Evolutionary conservation across 2,113 vertebrate genomes (phyloP).

Genomic region (Monopterus albus): DNA sequence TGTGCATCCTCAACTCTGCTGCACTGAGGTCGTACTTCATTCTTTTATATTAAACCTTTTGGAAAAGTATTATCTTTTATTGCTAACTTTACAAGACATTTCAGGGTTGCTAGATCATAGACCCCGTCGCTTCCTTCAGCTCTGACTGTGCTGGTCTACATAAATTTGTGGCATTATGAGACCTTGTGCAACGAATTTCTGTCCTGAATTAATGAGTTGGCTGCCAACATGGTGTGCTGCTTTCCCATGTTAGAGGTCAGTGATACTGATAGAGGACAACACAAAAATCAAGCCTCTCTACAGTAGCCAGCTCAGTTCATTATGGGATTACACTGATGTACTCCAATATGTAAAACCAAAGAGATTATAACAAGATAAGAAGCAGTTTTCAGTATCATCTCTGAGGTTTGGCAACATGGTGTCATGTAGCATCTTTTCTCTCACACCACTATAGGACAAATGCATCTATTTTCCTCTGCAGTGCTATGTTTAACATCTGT

Average conservation of each 20-base stretch:
- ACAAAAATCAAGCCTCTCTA: slow-evolving; percentile 62
- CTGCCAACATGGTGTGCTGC: slow-evolving; percentile 59
- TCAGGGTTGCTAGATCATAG: slow-evolving; percentile 21
- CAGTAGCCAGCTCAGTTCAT: slow-evolving; percentile 46
- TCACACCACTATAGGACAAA: slow-evolving; percentile 15
- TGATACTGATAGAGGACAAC: slow-evolving; percentile 68
- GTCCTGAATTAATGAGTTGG: slow-evolving; percentile 63
- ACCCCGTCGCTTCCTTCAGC: slow-evolving; percentile 24
- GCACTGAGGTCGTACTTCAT: slow-evolving; percentile 51
- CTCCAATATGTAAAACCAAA: slow-evolving; percentile 56
- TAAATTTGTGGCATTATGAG: slow-evolving; percentile 69
- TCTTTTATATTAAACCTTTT: slow-evolving; percentile 40
- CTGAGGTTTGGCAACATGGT: slow-evolving; percentile 30
- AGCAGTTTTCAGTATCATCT: slow-evolving; percentile 42
- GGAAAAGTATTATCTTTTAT: slow-evolving; percentile 30
- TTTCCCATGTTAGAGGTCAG: slow-evolving; percentile 71
- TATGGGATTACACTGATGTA: slow-evolving; percentile 59
- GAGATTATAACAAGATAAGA: slow-evolving; percentile 50
- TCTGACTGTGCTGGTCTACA: slow-evolving; percentile 64
- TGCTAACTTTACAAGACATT: slow-evolving; percentile 58
- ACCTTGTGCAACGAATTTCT: slow-evolving; percentile 63
- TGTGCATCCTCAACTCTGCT: slow-evolving; percentile 24
- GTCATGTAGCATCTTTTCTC: slow-evolving; percentile 32
- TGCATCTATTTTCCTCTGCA: slow-evolving; percentile 48
- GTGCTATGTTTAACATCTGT: slow-evolving; percentile 61